phyloP scores from a whole-genome alignment of 2,113 vertebrate species.

The Bos taurus region ARS-UCD2.0 NC_037338.1:74279501-74280000 shows the following conservation, averaged over 20 bases:
- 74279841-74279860: neutral
- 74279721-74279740: neutral
- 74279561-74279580: neutral
- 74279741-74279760: neutral
- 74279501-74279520: neutral
- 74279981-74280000: neutral
- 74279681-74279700: neutral
- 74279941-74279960: neutral
- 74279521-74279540: neutral
- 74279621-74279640: neutral
- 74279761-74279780: neutral
- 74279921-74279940: neutral
- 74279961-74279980: neutral
- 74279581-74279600: neutral
- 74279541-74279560: neutral
- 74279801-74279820: neutral
- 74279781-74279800: neutral
- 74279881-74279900: neutral
- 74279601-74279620: neutral
- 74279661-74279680: neutral
- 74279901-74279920: neutral
- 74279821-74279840: neutral
- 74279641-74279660: neutral
- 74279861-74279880: neutral
- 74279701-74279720: neutral